These are phyloP conservation scores for Euglossa dilemma DNA, from an alignment of 1,140 invertebrate genomes.

Conservation along the genomic window DNA sequence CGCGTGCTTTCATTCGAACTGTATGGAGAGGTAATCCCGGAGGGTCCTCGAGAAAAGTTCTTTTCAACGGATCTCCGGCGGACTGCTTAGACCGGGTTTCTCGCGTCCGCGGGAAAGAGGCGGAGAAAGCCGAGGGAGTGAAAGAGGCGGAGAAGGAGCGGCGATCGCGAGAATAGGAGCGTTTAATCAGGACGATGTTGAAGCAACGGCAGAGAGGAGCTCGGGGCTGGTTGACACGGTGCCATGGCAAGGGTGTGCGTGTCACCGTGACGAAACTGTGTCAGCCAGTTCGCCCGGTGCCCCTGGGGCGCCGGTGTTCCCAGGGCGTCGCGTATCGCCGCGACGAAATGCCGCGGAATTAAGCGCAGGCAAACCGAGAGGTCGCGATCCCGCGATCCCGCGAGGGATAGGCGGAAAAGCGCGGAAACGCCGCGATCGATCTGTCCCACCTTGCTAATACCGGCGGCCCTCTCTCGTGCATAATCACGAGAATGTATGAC, in stretches of 20 bases:
- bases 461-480: constrained; percentile 72
- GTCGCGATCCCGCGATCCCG: background rate
- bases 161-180: background rate
- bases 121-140: too few relatives aligned
- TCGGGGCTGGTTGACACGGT: background rate
- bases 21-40: background rate
- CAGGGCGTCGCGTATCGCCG: background rate
- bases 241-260: background rate
- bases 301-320: background rate
- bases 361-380: background rate
- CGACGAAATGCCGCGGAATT: background rate
- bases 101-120: too few relatives aligned
- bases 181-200: constrained; percentile 8
- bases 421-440: constrained; percentile 72
- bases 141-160: background rate
- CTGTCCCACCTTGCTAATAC: constrained; percentile 69
- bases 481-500: constrained; percentile 78
- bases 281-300: background rate
- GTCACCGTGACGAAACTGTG: constrained; percentile 11
- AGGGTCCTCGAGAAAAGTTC: constrained; percentile 7
- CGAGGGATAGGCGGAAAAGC: constrained; percentile 19
- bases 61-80: background rate
- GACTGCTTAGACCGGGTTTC: background rate
- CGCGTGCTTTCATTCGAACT: constrained; percentile 5
- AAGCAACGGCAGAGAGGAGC: background rate